Base-by-base conservation (phyloP, 2,797 vertebrate genomes). In the Kryptopterus vitreolus region DNA sequence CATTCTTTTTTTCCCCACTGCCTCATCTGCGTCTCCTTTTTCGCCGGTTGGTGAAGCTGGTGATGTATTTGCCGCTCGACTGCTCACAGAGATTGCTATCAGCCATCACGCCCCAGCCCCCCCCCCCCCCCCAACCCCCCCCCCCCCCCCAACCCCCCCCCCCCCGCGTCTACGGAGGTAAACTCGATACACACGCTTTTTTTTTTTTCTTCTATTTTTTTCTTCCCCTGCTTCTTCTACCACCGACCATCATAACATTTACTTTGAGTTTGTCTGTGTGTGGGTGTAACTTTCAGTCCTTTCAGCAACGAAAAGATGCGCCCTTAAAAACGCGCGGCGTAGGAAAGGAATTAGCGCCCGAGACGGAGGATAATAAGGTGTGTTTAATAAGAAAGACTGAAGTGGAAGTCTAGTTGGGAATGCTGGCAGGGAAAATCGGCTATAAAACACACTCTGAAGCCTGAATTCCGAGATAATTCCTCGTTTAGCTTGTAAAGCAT, bases 41-140 rank as follows among this genome's bases (percentile, higher is more conserved):
- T 82, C 89, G 86, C 80, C 89, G 87, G 86, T 89, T 91, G 90
- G 90, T 92, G 92, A 89, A 85, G 85, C 82, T 88, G 89, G 89
- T 92, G 93, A 93, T 93, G 92, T 93, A 93, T 92, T 92, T 93
- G 89, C 90, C 93, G 91, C 92, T 91, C 91, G 91, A 93, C 91
- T 91, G 93, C 90, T 91, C 88, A 92, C 89, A 92, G 91, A 92
- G 89, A 93, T 90, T 92, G 91, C 89, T 85, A 92, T 90, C 88
- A 88, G 84, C 86, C 88, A 88, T 79, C 7, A 76, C 84, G 83
- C 79, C 85, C n/a, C n/a, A n/a, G n/a, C n/a, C n/a, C n/a, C n/a
- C n/a, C n/a, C n/a, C n/a, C n/a, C n/a, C n/a, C n/a, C n/a, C n/a
- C n/a, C n/a, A n/a, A n/a, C n/a, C n/a, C n/a, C n/a, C n/a, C n/a